Percentiles rank a stretch among this genome's conserved stretches.
Conservation (phyloP, 2,888 invertebrate species). For the Papilio demoleus region DNA sequence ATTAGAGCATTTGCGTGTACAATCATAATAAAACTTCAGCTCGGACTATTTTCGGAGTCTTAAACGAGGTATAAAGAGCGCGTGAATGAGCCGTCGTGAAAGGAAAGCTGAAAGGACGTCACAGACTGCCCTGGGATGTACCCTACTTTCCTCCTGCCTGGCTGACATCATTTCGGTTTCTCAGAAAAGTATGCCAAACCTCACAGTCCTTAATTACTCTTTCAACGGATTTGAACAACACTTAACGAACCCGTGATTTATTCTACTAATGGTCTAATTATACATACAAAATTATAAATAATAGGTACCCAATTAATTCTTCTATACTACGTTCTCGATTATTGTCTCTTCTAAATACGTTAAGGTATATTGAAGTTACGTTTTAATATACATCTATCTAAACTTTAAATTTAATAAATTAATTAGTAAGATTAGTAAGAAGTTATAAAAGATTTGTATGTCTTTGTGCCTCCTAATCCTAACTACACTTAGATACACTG, state of each 20-base stretch:
- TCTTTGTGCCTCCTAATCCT: too few species aligned
- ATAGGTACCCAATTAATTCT: too few species aligned
- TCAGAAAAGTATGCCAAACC: slow-evolving; percentile 15
- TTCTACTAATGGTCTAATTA: background rate
- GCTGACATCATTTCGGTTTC: slow-evolving; percentile 36
- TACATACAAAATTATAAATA: too few species aligned
- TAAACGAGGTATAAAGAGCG: slow-evolving; percentile 32
- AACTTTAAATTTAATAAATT: too few species aligned
- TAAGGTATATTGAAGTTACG: too few species aligned
- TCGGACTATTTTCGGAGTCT: slow-evolving; percentile 35
- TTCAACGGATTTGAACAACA: background rate
- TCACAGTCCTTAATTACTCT: slow-evolving; percentile 2
- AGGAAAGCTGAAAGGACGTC: slow-evolving; percentile 41
- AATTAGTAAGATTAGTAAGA: too few species aligned
- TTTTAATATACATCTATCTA: too few species aligned
- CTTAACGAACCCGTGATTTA: background rate
- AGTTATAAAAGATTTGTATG: too few species aligned
- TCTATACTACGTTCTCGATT: too few species aligned
- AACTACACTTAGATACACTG: too few species aligned
- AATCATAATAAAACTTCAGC: slow-evolving; percentile 23
- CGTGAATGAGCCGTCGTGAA: slow-evolving; percentile 43
- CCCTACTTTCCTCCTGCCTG: slow-evolving; percentile 41
- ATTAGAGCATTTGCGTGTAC: slow-evolving; percentile 28
- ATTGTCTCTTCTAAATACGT: too few species aligned
- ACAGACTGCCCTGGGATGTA: slow-evolving; percentile 43